These are phyloP conservation scores for Parazoanthus swiftii DNA, from an alignment of 92 coral and sea anemone species.

Conservation along the genomic window DNA sequence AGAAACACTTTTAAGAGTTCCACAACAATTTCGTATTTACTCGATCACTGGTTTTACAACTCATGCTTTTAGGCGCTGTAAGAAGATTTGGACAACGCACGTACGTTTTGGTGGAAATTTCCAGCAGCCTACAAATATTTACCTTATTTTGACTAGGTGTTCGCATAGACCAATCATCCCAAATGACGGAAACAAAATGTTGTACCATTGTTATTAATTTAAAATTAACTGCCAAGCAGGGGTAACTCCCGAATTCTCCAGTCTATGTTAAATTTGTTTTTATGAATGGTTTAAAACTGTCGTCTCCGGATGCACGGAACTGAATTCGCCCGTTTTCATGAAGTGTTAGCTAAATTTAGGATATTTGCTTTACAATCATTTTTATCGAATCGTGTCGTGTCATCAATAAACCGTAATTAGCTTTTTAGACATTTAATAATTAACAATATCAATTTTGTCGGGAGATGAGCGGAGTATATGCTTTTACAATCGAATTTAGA, in stretches of 20 bases:
- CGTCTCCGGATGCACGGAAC: neutral
- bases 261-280: too few species aligned
- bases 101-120: too few species aligned
- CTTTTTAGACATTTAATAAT: neutral
- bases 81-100: too few species aligned
- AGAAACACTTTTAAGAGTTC: too few species aligned
- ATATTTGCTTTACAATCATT: neutral
- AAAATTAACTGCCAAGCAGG: neutral
- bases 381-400: neutral
- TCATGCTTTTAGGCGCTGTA: too few species aligned
- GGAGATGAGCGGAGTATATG: neutral
- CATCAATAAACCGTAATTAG: neutral
- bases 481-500: neutral
- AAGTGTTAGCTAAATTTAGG: neutral
- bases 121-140: too few species aligned
- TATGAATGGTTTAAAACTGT: too few species aligned
- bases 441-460: too few species aligned
- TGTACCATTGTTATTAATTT: too few species aligned
- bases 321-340: neutral
- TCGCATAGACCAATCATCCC: neutral
- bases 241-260: neutral
- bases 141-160: neutral
- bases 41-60: too few species aligned
- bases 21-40: too few species aligned
- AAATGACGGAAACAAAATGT: neutral